Percentiles rank a stretch among this genome's conserved stretches.
Evolutionary conservation across 2,797 vertebrate species (phyloP).

Genomic region (Syndactyla subalaris): DNA sequence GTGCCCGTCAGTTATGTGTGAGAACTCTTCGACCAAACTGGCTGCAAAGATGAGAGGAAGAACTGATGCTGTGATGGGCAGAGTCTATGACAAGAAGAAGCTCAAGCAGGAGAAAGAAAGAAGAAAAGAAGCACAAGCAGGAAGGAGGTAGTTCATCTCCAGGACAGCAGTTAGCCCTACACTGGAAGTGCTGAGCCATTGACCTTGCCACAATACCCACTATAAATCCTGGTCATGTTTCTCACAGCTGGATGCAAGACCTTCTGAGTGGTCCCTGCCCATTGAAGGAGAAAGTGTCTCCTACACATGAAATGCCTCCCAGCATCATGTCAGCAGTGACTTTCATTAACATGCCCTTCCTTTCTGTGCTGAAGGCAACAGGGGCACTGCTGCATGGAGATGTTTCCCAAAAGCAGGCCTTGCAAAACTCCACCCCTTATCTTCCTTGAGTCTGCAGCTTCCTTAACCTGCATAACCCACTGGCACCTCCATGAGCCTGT

Average conservation of each 20-base stretch:
- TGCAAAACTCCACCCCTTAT: not conserved
- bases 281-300: not conserved
- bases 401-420: not conserved
- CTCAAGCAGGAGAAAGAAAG: not conserved
- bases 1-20: not conserved
- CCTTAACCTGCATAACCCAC: not conserved
- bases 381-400: not conserved
- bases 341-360: not conserved
- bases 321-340: not conserved
- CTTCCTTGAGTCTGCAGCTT: not conserved
- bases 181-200: not conserved
- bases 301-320: fast-evolving
- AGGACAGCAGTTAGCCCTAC: not conserved
- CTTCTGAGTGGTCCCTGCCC: not conserved
- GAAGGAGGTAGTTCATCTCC: not conserved
- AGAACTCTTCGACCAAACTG: not conserved
- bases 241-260: not conserved
- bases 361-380: not conserved
- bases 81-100: not conserved
- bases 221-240: not conserved
- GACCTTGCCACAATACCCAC: not conserved
- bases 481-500: not conserved
- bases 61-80: not conserved
- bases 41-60: not conserved
- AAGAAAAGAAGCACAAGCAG: not conserved